Evolutionary conservation across 2,797 vertebrate species (phyloP).

Genomic region (Cuniculus paca): DNA sequence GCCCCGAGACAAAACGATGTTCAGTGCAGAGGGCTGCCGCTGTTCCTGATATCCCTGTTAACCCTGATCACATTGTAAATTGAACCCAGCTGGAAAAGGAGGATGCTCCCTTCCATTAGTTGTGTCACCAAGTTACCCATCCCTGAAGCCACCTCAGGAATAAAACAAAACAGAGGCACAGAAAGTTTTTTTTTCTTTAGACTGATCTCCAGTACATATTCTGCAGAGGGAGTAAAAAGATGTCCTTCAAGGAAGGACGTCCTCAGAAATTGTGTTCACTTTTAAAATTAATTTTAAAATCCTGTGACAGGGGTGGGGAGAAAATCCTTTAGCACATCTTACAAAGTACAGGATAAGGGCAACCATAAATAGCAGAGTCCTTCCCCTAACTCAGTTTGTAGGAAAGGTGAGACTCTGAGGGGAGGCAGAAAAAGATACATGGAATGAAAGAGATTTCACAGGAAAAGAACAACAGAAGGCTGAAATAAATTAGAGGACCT

Average conservation of each 20-base stretch:
- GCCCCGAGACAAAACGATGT: neutral
- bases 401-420: slow-evolving; percentile 44
- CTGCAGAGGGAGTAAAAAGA: slow-evolving; percentile 86
- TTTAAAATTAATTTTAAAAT: slow-evolving; percentile 84
- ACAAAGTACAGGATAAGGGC: slow-evolving; percentile 41
- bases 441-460: slow-evolving; percentile 82
- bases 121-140: neutral
- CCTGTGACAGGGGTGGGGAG: neutral
- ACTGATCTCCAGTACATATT: neutral
- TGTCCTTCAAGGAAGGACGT: slow-evolving; percentile 88
- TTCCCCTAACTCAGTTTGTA: slow-evolving; percentile 77
- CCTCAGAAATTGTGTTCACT: slow-evolving; percentile 85
- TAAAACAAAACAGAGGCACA: slow-evolving; percentile 44
- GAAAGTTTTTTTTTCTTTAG: neutral
- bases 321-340: slow-evolving; percentile 37
- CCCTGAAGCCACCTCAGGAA: neutral
- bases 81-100: neutral
- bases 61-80: neutral
- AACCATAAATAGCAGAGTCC: slow-evolving; percentile 82
- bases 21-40: neutral
- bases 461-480: slow-evolving; percentile 80
- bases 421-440: slow-evolving; percentile 75
- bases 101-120: neutral
- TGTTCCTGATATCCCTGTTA: neutral
- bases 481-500: slow-evolving; percentile 81